Evolutionary conservation across 2,797 vertebrate species (phyloP), one percentile per base, ranked within the genome.

Genomic region (Eulemur rubriventer): DNA sequence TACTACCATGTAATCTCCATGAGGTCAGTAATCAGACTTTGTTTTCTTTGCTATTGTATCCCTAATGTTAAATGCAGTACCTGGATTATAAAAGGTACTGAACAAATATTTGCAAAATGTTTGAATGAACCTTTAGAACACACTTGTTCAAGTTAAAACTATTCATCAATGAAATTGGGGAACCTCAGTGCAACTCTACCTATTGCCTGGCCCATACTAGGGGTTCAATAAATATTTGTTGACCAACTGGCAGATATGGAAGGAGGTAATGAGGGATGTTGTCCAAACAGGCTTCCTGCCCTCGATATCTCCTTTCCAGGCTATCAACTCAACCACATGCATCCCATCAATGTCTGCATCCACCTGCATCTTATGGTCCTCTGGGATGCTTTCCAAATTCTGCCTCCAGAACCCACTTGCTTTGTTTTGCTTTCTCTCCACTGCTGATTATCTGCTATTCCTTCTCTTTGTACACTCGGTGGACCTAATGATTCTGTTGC

Each of bases 211-310:
- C 41, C n/a, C 75, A 10, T 48, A 18, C 24, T 10, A 91, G 30
- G 35, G 24, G 48, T 28, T 78, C 75, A 87, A n/a, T 94, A 83
- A 85, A 86, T 94, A 94, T 72, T 95, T 96, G 52, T 50, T 96
- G 88, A 63, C 41, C 46, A 38, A 50, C 22, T 57, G 91, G 86
- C 30, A 95, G 81, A 61, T 79, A 57, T 17, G 24, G 46, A 96
- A 95, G 67, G 69, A 89, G 61, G 33, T n/a, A 80, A 80, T 28
- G 35, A 93, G 35, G 63, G 33, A 72, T 24, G 30, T 48, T 46
- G 33, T 85, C 72, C 90, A 92, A 88, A 61, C 69, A 48, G 93
- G 89, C 76, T 84, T 48, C 26, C 48, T 96, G 95, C 52, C 69
- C 73, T 96, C 24, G 2, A 16, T 26, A 13, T 73, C 69, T 82